Percentiles rank a stretch among this genome's conserved stretches.
Evolutionary conservation across 2,888 invertebrate genomes (phyloP).

Genomic region (Lycaena phlaeas): DNA sequence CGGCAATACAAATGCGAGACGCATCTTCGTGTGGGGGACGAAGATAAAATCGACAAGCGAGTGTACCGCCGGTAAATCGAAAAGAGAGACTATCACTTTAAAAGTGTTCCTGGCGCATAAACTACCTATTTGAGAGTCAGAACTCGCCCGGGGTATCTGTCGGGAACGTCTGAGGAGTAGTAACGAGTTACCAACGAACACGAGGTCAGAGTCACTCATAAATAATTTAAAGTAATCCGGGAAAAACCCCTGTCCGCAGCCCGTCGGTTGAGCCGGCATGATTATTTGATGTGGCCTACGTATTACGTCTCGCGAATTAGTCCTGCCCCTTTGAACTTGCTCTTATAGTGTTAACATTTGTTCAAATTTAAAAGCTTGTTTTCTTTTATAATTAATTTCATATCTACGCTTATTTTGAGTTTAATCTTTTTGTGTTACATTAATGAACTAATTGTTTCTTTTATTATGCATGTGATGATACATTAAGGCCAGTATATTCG

Average conservation of each 20-base stretch:
- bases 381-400: background rate
- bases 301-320: conserved; percentile 49
- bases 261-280: conserved; percentile 40
- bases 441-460: no score
- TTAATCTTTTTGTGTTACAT: no score
- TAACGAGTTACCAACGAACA: conserved; percentile 32
- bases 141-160: conserved; percentile 34
- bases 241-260: conserved; percentile 61
- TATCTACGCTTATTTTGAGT: background rate
- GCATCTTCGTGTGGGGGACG: conserved; percentile 25
- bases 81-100: conserved; percentile 54
- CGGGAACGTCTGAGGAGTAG: conserved; percentile 24
- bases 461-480: no score
- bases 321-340: conserved; percentile 27
- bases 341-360: conserved; percentile 19
- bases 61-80: conserved; percentile 50
- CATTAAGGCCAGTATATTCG: no score
- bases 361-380: conserved; percentile 11
- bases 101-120: conserved; percentile 47
- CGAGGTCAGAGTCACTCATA: conserved; percentile 64
- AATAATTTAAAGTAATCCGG: conserved; percentile 68
- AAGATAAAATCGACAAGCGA: conserved; percentile 41
- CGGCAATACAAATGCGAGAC: conserved; percentile 32
- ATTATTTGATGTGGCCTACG: conserved; percentile 51
- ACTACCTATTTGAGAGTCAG: conserved; percentile 55